Percentiles rank a stretch among this genome's conserved stretches.
Conservation (phyloP, 2,113 vertebrate species). For the Myodes glareolus region DNA sequence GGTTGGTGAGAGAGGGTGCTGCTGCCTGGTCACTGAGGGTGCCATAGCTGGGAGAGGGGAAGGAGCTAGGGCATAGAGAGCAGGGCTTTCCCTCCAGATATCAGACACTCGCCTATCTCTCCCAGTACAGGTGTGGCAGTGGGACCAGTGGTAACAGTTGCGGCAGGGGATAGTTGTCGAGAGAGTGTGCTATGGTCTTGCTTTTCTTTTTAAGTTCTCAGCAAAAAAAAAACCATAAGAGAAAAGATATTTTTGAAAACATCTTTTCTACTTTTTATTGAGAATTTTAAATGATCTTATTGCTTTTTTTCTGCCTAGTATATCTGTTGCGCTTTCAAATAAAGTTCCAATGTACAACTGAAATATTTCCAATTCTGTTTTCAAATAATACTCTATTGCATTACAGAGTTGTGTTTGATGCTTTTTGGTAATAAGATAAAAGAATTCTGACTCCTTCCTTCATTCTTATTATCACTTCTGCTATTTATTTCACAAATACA, state of each 20-base stretch:
- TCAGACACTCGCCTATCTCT: too few relatives aligned
- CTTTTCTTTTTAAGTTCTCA: too few relatives aligned
- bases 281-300: background rate
- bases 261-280: background rate
- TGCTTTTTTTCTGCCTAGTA: background rate
- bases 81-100: too few relatives aligned
- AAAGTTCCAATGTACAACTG: background rate
- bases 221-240: too few relatives aligned
- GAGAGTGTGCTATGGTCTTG: too few relatives aligned
- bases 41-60: too few relatives aligned
- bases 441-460: background rate
- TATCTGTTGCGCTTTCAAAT: background rate
- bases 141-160: too few relatives aligned
- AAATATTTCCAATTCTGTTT: background rate
- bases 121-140: too few relatives aligned
- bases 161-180: too few relatives aligned
- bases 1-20: too few relatives aligned
- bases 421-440: background rate
- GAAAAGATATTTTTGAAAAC: background rate
- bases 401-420: background rate
- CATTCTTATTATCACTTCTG: background rate
- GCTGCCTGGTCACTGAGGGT: too few relatives aligned
- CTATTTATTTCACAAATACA: background rate
- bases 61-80: too few relatives aligned
- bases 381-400: background rate